phyloP scores from a whole-genome alignment of 1,140 invertebrate genomes.

The Rhagoletis zephyria region DNA sequence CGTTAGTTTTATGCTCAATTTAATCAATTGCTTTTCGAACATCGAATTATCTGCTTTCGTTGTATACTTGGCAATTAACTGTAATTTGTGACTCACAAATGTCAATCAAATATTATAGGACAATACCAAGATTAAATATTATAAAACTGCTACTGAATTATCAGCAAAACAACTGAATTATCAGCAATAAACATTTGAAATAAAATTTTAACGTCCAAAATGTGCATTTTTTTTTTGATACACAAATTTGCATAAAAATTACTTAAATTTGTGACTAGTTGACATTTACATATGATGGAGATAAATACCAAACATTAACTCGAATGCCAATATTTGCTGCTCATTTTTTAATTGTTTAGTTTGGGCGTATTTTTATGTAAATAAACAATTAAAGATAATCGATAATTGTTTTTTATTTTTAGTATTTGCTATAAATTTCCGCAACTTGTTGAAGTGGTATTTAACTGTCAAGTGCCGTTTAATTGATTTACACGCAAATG shows the following conservation, averaged over 20 bases:
- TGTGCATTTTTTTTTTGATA: not conserved
- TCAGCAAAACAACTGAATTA: slow-evolving; percentile 16
- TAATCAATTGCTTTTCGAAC: not conserved
- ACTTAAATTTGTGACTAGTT: not conserved
- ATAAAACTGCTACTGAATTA: slow-evolving; percentile 13
- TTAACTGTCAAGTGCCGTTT: not conserved
- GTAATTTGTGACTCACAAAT: not conserved
- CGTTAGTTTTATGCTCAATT: too few species aligned
- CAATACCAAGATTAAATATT: not conserved
- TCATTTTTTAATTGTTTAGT: not conserved
- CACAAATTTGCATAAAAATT: slow-evolving; percentile 25
- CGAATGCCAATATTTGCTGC: too few species aligned
- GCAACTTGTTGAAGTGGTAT: too few species aligned
- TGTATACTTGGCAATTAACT: too few species aligned
- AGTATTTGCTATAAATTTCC: not conserved
- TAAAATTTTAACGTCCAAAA: not conserved
- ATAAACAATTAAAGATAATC: not conserved
- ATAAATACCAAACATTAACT: not conserved
- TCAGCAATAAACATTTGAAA: not conserved
- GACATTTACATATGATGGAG: not conserved
- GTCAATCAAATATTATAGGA: not conserved
- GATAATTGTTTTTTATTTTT: not conserved
- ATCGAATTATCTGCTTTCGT: not conserved
- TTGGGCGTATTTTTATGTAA: not conserved
- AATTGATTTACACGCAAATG: slow-evolving; percentile 13